These are phyloP conservation scores for Solenopsis fugax DNA, from an alignment of 1,140 invertebrate genomes.

Conservation along the genomic window DNA sequence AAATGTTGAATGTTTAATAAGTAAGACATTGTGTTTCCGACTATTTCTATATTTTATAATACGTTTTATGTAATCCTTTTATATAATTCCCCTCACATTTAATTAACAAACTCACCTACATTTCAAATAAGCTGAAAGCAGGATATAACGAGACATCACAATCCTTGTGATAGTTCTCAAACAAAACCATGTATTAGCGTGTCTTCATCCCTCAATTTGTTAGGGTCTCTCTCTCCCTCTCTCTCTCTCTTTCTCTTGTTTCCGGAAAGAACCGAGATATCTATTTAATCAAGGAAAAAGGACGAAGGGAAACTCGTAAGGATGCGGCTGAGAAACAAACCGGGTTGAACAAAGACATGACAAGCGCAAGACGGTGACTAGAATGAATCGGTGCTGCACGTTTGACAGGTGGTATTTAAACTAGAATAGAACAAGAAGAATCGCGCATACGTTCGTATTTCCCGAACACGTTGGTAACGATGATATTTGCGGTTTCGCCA, in stretches of 20 bases:
- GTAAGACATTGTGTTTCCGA: background rate
- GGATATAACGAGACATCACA: background rate
- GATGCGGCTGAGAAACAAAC: background rate
- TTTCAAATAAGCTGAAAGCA: background rate
- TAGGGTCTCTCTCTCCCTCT: background rate
- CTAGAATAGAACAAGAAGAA: constrained; percentile 21
- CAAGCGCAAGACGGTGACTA: background rate
- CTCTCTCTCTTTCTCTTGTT: background rate
- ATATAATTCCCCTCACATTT: background rate
- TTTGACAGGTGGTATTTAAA: constrained; percentile 56
- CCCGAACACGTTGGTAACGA: constrained; percentile 27
- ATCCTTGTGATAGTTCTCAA: background rate
- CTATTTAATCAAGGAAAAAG: background rate
- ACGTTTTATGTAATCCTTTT: background rate
- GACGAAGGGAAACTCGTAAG: background rate
- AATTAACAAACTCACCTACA: background rate
- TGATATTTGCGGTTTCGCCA: constrained; percentile 50
- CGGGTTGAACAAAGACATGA: constrained; percentile 24
- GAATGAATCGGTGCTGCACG: constrained; percentile 6
- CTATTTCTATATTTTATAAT: background rate
- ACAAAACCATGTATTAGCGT: background rate
- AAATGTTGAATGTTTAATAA: background rate
- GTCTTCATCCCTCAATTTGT: background rate
- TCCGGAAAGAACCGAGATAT: background rate
- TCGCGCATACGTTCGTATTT: constrained; percentile 17